phyloP scores from a whole-genome alignment of 2,797 vertebrate species.

The Acanthurus leucopareius region DNA sequence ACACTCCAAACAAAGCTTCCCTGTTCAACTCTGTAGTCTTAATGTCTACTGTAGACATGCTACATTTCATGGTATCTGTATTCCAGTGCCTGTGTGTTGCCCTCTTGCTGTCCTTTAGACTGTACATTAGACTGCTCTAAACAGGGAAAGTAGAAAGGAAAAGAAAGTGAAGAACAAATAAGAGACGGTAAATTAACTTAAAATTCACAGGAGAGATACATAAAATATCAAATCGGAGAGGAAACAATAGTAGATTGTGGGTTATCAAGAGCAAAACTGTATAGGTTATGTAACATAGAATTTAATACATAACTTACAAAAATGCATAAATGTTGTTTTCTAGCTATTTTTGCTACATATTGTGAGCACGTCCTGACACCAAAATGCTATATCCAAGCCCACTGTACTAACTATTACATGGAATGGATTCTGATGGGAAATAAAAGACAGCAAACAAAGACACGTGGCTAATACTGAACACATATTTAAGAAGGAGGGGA shows the following conservation, averaged over 20 bases:
- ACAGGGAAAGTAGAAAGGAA: neutral
- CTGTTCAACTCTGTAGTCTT: conserved; percentile 43
- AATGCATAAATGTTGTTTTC: neutral
- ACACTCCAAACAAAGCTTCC: conserved; percentile 44
- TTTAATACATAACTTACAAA: neutral
- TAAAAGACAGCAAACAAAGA: conserved; percentile 23
- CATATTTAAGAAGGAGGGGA: conserved; percentile 71
- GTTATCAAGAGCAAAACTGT: neutral
- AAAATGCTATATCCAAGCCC: conserved; percentile 19
- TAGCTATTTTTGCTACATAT: neutral
- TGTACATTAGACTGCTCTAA: conserved; percentile 38
- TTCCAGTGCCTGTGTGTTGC: conserved; percentile 83
- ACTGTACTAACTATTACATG: neutral
- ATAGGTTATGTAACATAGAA: neutral
- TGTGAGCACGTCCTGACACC: conserved; percentile 7
- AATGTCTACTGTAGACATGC: conserved; percentile 74
- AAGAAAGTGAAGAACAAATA: neutral
- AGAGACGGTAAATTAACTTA: neutral
- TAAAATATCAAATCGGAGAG: neutral
- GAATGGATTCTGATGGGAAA: conserved; percentile 5
- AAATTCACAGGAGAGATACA: neutral
- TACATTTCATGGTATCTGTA: conserved; percentile 87
- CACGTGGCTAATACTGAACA: conserved; percentile 44
- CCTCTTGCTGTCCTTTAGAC: conserved; percentile 72
- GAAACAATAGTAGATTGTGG: neutral